Base-by-base conservation (phyloP, 2,888 invertebrate genomes). In the Eutolmus rufibarbis region DNA sequence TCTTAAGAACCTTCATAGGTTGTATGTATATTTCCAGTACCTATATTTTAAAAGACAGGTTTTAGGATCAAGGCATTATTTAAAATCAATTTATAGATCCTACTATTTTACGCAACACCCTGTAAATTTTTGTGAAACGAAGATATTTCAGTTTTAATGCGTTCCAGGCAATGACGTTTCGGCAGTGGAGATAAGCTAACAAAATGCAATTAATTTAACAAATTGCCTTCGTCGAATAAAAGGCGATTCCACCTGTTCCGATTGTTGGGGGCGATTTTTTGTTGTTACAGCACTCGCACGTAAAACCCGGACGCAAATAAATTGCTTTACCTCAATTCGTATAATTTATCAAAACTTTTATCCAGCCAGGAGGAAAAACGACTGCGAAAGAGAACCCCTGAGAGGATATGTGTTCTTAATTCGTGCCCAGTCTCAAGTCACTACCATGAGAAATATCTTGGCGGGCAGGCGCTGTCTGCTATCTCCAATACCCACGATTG, bases 141-240 rank as follows among this genome's bases (percentile, higher is more conserved):
- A 46, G 16, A 66, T 66, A n/a, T 66, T 66, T 66, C 28, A 66
- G 12, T 66, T 19, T 9, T 7, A 76, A 31, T 76, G n/a, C 76
- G 76, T 76, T 31, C 34, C 76, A 8, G 76, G 76, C 76, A 76
- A 37, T 76, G 31, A n/a, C 76, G 34, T 76, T 37, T 37, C 34
- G 40, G 76, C 40, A 76, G 4, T 76, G 76, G 12, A 84, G 84
- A 84, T 84, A 84, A 84, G 66, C 16, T 84, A 66, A 84, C 34
- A 77, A 79, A 86, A 86, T 86, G 86, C 86, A 86, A 86, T 86
- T 86, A 86, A 86, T 43, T 78, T 86, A 86, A 86, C 86, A 86
- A 86, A 86, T 86, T 56, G 51, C 78, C 78, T 34, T 66, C 46
- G 56, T 86, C 16, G 23, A 31, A 34, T 74, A 19, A 34, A 78